Percentiles rank a stretch among this genome's conserved stretches.
phyloP scores from a whole-genome alignment of 2,797 vertebrate species.

The Picus viridis region DNA sequence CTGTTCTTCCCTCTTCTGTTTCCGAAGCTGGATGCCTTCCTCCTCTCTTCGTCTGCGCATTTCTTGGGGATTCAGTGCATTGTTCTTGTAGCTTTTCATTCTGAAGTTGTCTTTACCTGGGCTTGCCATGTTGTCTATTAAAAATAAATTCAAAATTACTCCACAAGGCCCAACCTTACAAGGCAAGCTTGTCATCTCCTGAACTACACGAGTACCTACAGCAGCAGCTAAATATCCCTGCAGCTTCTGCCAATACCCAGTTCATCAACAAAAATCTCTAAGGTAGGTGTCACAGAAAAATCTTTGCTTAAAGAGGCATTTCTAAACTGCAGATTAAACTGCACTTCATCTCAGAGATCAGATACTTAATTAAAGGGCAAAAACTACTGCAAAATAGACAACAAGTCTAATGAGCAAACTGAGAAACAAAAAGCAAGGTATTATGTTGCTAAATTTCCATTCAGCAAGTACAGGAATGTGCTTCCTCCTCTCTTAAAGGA shows the following conservation, averaged over 20 bases:
- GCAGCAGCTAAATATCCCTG: neutral
- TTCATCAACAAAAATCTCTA: neutral
- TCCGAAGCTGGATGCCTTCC: conserved; percentile 92
- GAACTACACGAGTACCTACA: neutral
- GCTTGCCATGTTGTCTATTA: conserved; percentile 87
- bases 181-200: neutral
- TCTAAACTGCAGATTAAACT: neutral
- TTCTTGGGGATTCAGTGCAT: conserved; percentile 92
- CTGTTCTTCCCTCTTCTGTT: conserved; percentile 94
- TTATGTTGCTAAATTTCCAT: fast-evolving
- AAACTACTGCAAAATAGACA: neutral
- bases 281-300: neutral
- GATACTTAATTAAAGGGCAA: neutral
- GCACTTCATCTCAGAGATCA: neutral
- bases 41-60: conserved; percentile 93
- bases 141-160: neutral
- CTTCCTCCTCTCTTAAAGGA: neutral
- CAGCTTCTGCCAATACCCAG: neutral
- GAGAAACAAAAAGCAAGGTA: neutral
- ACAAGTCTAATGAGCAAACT: neutral
- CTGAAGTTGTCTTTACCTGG: conserved; percentile 88
- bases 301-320: neutral
- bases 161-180: neutral
- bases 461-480: neutral
- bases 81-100: conserved; percentile 96